Conservation (phyloP, 1,140 invertebrate genomes). For the Trypoxylus dichotomus region DNA sequence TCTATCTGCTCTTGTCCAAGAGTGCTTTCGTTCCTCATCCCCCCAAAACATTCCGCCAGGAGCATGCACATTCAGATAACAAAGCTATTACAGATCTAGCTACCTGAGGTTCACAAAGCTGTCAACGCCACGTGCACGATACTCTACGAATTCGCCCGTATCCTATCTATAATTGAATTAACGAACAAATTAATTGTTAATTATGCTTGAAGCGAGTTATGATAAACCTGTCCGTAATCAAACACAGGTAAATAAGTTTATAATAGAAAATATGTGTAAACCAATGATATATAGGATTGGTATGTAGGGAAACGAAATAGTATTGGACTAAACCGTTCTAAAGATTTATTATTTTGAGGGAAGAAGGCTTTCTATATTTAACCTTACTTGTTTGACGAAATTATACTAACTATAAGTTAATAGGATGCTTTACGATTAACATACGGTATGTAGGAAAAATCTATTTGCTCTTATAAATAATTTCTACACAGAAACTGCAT, state of each 20-base stretch:
- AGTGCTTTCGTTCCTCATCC: constrained; percentile 25
- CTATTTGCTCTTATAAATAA: no score
- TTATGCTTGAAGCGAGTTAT: constrained; percentile 34
- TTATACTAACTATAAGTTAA: no score
- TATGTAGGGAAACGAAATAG: no score
- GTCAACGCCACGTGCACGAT: constrained; percentile 40
- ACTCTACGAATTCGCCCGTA: constrained; percentile 41
- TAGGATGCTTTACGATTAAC: no score
- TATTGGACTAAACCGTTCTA: no score
- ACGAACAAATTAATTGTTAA: constrained; percentile 44
- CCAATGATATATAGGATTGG: not conserved
- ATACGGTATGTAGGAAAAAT: no score
- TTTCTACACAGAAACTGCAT: no score
- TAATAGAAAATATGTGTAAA: not conserved
- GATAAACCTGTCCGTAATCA: not conserved
- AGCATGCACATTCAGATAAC: constrained; percentile 39
- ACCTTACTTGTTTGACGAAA: no score
- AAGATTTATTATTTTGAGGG: no score
- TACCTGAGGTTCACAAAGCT: constrained; percentile 41
- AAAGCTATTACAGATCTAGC: constrained; percentile 41
- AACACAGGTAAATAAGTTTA: not conserved
- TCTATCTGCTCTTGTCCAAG: constrained; percentile 32
- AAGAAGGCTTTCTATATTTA: no score
- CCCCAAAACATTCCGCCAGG: constrained; percentile 32
- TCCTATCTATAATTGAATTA: constrained; percentile 45